These are phyloP conservation scores for Hypomecis punctinalis DNA, from an alignment of 2,888 invertebrate species.

Conservation along the genomic window DNA sequence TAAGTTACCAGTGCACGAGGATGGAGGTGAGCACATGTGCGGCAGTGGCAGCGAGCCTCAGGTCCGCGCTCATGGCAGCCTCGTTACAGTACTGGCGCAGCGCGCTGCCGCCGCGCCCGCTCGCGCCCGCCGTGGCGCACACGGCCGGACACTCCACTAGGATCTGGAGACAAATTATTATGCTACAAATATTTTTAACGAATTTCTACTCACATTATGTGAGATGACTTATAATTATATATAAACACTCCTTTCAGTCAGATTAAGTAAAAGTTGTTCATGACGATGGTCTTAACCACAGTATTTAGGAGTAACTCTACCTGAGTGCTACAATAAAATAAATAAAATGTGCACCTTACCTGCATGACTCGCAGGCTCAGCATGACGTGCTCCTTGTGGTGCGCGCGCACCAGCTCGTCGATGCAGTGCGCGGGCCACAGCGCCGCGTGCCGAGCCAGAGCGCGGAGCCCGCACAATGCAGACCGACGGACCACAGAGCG, in stretches of 20 bases:
- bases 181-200: background rate
- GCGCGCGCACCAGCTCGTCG: conserved; percentile 62
- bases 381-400: conserved; percentile 66
- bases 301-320: too few species aligned
- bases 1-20: conserved; percentile 72
- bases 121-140: conserved; percentile 65
- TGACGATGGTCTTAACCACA: too few species aligned
- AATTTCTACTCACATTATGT: too few species aligned
- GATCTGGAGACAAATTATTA: conserved; percentile 55
- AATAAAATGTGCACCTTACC: too few species aligned
- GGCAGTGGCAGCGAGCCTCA: conserved; percentile 88
- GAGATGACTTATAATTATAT: too few species aligned
- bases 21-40: conserved; percentile 90
- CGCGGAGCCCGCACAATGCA: conserved; percentile 67
- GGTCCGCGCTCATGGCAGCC: conserved; percentile 53
- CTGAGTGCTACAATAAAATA: too few species aligned
- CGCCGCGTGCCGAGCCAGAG: conserved; percentile 72
- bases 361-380: conserved; percentile 76
- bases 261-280: too few species aligned
- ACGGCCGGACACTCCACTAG: conserved; percentile 74
- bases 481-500: conserved; percentile 71
- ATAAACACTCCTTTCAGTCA: too few species aligned
- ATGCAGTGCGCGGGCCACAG: conserved; percentile 71
- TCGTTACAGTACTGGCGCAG: conserved; percentile 70
- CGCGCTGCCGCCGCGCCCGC: conserved; percentile 52